Evolutionary conservation across 2,888 invertebrate species (phyloP).

Genomic region (Thalpophila matura): DNA sequence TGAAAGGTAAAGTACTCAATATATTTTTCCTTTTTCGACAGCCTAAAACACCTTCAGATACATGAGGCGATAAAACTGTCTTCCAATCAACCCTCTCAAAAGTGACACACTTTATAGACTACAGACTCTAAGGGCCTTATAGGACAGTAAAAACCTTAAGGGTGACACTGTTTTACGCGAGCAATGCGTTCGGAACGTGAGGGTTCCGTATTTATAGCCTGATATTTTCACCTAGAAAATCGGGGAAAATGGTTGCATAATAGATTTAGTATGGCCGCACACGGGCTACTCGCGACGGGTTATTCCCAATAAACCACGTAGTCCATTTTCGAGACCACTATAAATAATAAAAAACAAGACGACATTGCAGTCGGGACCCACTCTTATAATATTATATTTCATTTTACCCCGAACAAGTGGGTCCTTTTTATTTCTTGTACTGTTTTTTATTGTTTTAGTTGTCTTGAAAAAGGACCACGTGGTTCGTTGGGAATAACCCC

Average conservation of each 20-base stretch:
- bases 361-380: no score
- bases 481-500: no score
- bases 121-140: conserved; percentile 43
- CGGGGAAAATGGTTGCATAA: conserved; percentile 28
- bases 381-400: no score
- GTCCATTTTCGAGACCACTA: no score
- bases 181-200: conserved; percentile 36
- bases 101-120: conserved; percentile 54
- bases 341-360: no score
- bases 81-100: conserved; percentile 59
- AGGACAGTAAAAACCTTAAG: conserved; percentile 55
- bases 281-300: no score
- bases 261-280: no score
- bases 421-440: no score
- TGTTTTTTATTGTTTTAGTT: no score
- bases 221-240: conserved; percentile 43
- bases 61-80: conserved; percentile 48
- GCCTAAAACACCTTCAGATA: conserved; percentile 41
- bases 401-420: no score
- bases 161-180: conserved; percentile 59
- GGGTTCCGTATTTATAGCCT: conserved; percentile 46
- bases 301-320: no score
- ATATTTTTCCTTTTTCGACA: conserved; percentile 36
- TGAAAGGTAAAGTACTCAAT: conserved; percentile 44
- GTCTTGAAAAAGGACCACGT: no score